phyloP scores from a whole-genome alignment of 2,797 vertebrate species.

The Threskiornis aethiopicus region DNA sequence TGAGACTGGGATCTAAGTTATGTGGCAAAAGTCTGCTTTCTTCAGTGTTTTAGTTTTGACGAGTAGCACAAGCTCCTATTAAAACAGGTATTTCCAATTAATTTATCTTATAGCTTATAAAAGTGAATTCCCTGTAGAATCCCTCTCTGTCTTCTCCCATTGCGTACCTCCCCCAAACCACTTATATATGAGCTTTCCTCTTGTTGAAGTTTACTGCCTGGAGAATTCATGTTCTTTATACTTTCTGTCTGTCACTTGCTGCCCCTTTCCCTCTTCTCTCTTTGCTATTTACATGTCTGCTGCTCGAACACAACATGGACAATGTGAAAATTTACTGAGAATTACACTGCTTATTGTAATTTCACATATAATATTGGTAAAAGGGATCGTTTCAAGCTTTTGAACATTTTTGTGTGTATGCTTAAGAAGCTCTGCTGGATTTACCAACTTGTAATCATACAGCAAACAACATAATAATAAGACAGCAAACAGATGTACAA shows the following conservation, averaged over 20 bases:
- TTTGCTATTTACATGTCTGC: neutral
- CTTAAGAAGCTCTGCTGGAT: neutral
- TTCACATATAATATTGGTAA: neutral
- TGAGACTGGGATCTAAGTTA: neutral
- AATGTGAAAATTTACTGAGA: neutral
- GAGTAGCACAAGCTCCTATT: neutral
- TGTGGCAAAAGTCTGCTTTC: neutral
- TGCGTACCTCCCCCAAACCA: neutral
- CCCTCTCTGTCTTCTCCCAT: accelerated
- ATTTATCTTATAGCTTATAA: neutral
- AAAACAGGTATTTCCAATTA: neutral
- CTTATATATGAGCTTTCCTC: neutral
- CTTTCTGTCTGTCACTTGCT: neutral
- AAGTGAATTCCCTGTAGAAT: neutral
- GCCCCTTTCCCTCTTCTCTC: neutral
- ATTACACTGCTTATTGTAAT: neutral
- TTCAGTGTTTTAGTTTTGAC: neutral
- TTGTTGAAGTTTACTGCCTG: neutral
- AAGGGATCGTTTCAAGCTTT: neutral
- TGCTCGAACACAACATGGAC: neutral
- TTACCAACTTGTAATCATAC: neutral
- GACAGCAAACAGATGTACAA: neutral
- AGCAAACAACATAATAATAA: neutral
- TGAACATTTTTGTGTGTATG: neutral
- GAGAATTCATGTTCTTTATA: neutral